phyloP scores from a whole-genome alignment of 2,113 vertebrate species.

The Crypturellus undulatus region DNA sequence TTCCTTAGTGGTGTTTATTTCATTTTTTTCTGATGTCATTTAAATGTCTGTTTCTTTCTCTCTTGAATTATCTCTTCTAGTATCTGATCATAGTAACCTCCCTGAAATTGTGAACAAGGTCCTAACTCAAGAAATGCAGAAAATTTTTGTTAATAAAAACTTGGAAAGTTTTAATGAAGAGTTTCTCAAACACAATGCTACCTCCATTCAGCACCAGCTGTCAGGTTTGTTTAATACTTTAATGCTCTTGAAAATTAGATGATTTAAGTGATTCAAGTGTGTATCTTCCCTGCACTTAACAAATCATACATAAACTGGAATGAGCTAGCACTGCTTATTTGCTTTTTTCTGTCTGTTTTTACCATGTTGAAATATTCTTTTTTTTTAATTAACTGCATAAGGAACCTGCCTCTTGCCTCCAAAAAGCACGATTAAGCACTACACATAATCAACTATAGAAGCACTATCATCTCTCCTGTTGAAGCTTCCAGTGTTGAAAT shows the following conservation, averaged over 20 bases:
- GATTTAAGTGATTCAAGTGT: not conserved
- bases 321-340: not conserved
- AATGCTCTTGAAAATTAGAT: not conserved
- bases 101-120: constrained; percentile 83
- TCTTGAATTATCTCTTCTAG: constrained; percentile 43
- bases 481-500: not conserved
- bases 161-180: constrained; percentile 83
- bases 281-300: not conserved
- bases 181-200: constrained; percentile 81
- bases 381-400: not conserved
- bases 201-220: constrained; percentile 82
- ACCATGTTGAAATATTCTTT: not conserved
- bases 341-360: not conserved
- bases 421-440: not conserved
- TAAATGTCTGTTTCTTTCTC: not conserved
- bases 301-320: not conserved
- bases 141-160: constrained; percentile 81
- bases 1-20: not conserved
- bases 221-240: constrained; percentile 72
- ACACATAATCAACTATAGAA: not conserved
- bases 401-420: not conserved
- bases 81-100: constrained; percentile 83
- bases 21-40: not conserved
- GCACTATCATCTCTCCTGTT: not conserved
- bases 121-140: constrained; percentile 83